A percentile compares a stretch with the other conserved stretches of the same genome.
Conservation (phyloP, 2,888 invertebrate species). For the Orthonychiurus folsomi region DNA sequence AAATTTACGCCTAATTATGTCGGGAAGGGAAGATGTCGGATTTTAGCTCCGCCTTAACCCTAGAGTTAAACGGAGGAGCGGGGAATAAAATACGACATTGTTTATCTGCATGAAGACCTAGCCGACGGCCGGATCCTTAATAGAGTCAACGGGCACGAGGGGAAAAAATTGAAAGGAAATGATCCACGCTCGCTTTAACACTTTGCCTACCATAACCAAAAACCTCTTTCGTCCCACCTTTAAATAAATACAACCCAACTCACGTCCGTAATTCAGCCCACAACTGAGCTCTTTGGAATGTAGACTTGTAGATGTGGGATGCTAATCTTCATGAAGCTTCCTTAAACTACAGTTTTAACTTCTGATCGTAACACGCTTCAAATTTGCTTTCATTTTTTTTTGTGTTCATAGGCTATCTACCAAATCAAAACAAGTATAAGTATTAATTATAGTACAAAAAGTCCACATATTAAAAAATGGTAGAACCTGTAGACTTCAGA, state of each 20-base stretch:
- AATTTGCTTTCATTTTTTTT: background rate
- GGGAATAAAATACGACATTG: too few species aligned
- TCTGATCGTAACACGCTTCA: background rate
- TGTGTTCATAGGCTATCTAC: too few species aligned
- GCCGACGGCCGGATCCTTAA: too few species aligned
- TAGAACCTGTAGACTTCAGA: too few species aligned
- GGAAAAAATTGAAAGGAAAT: background rate
- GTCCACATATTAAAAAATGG: too few species aligned
- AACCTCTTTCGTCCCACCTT: too few species aligned
- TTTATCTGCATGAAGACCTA: too few species aligned
- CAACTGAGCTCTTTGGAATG: background rate
- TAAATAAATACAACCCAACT: background rate
- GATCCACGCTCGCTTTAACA: conserved; percentile 12
- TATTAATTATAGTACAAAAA: too few species aligned
- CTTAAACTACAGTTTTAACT: background rate
- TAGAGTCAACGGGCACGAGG: too few species aligned
- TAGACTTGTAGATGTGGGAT: background rate
- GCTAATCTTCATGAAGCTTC: background rate
- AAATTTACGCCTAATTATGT: conserved; percentile 40
- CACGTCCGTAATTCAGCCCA: too few species aligned
- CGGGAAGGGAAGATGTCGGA: conserved; percentile 13
- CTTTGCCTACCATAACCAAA: background rate
- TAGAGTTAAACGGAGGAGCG: conserved; percentile 8
- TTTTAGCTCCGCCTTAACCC: background rate
- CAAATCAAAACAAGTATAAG: too few species aligned